These are phyloP conservation scores for Ashinkailepas kermadecensis DNA, from an alignment of 2,888 invertebrate genomes.

Conservation along the genomic window DNA sequence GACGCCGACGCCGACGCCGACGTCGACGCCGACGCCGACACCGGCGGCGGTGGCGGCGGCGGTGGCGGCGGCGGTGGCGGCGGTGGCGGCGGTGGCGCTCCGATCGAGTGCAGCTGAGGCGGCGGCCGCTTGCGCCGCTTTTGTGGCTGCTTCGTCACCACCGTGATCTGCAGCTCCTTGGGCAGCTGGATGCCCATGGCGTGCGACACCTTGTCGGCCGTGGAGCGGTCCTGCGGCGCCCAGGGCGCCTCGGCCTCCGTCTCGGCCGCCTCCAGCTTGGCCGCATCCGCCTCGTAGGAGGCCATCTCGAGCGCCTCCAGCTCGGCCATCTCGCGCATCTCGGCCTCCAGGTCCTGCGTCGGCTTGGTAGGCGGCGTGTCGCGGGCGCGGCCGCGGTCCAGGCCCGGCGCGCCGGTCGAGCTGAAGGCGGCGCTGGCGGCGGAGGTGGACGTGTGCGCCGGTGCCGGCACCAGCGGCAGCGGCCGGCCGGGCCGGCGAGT, in stretches of 20 bases:
- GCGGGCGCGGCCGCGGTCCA: not conserved
- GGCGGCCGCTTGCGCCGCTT: not conserved
- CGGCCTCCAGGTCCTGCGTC: not conserved
- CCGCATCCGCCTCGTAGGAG: slow-evolving; percentile 16
- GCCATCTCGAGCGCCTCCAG: slow-evolving; percentile 20
- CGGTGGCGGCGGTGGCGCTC: not conserved
- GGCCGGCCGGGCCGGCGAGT: not conserved
- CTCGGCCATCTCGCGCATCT: slow-evolving; percentile 16
- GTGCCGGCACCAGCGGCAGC: not conserved
- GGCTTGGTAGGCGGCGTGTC: no score
- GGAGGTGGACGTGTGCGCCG: not conserved
- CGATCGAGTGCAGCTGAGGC: not conserved
- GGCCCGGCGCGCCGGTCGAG: not conserved
- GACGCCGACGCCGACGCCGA: not conserved
- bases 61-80: no score
- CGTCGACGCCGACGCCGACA: not conserved
- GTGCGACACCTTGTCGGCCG: slow-evolving; percentile 11
- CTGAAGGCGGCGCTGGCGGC: not conserved
- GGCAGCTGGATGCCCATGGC: slow-evolving; percentile 20
- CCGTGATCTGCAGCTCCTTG: slow-evolving; percentile 22
- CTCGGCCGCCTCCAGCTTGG: slow-evolving; percentile 2
- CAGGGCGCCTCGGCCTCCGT: not conserved
- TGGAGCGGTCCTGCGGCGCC: not conserved
- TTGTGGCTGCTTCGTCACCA: not conserved
- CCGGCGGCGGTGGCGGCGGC: not conserved